Evolutionary conservation across 2,113 vertebrate genomes (phyloP), one percentile per base, ranked within the genome.

Genomic region (Trachemys scripta): DNA sequence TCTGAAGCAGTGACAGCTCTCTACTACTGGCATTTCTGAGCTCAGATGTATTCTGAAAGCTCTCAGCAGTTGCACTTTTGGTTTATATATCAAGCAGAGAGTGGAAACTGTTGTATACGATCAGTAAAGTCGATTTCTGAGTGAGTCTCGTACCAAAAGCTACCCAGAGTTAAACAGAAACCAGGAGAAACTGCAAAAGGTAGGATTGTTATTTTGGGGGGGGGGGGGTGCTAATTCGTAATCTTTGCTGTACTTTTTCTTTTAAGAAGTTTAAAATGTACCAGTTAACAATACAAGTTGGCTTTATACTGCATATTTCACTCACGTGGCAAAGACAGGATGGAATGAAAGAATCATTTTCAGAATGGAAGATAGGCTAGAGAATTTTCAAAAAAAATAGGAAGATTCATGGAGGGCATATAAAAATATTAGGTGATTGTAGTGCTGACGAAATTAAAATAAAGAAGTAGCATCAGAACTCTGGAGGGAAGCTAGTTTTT

Each of bases 251-350:
- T n/a, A 1, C 38, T 49, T 2, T 53, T 51, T 24, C 4, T 78
- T 45, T 78, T 47, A 62, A 1, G 0, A 7, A 42, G 17, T 13
- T 38, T 42, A 5, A 20, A 0, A 0, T 0, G 3, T 4, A 1
- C 0, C 10, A 54, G 12, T 29, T 4, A 0, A 0, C 24, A 5
- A 13, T 4, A 14, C 6, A 16, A 7, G 0, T 0, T 2, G 0
- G 31, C 5, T 35, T 49, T 0, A 82, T 3, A 79, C 1, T 1
- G 57, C 3, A 10, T 75, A 20, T 17, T 8, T 2, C 45, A 22
- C 0, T 0, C 0, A 0, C 4, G 2, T 1, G 0, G 27, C 1
- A 38, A 87, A 0, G 87, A 10, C 0, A 50, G 2, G 25, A 45
- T n/a, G 80, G 59, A 81, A 20, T 5, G 29, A 50, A 76, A 78